Evolutionary conservation across 2,797 vertebrate genomes (phyloP).

Genomic region (Trichosurus vulpecula): DNA sequence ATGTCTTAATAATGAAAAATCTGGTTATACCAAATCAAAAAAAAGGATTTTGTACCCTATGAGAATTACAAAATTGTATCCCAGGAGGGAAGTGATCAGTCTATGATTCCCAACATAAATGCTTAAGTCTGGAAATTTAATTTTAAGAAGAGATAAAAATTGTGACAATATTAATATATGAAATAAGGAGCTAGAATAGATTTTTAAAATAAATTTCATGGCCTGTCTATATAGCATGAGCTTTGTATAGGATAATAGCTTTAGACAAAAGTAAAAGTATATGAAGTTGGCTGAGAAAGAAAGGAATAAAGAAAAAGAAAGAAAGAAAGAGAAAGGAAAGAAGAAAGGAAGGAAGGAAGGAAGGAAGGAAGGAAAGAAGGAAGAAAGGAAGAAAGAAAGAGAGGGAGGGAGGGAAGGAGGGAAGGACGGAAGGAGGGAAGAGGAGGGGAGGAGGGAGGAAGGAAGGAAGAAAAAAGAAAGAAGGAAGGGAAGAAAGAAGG

Average conservation of each 20-base stretch:
- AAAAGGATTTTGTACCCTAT: slow-evolving; percentile 91
- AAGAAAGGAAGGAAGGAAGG: too few species aligned
- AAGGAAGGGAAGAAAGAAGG: too few species aligned
- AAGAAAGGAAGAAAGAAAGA: too few species aligned
- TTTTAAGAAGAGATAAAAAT: slow-evolving; percentile 86
- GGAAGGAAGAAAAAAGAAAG: too few species aligned
- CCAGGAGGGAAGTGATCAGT: slow-evolving; percentile 83
- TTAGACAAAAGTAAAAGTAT: slow-evolving; percentile 78
- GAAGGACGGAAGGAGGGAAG: too few species aligned
- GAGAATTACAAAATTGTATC: slow-evolving; percentile 78
- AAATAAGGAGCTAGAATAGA: slow-evolving; percentile 94
- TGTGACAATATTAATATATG: slow-evolving; percentile 86
- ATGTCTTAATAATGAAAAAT: slow-evolving; percentile 80
- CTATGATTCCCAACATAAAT: slow-evolving; percentile 86
- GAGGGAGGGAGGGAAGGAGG: too few species aligned
- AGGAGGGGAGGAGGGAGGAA: too few species aligned
- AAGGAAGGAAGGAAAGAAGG: too few species aligned
- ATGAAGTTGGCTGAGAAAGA: slow-evolving; percentile 46
- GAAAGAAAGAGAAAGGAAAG: too few species aligned
- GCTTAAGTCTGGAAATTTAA: slow-evolving; percentile 90
- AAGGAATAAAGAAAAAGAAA: too few species aligned
- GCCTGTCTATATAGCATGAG: slow-evolving; percentile 75
- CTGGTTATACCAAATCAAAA: slow-evolving; percentile 87
- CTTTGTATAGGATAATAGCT: slow-evolving; percentile 78
- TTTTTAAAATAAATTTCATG: slow-evolving; percentile 81